A percentile compares a stretch with the other conserved stretches of the same genome.
phyloP scores from a whole-genome alignment of 2,888 invertebrate genomes.

The Exephanes ischioxanthus region DNA sequence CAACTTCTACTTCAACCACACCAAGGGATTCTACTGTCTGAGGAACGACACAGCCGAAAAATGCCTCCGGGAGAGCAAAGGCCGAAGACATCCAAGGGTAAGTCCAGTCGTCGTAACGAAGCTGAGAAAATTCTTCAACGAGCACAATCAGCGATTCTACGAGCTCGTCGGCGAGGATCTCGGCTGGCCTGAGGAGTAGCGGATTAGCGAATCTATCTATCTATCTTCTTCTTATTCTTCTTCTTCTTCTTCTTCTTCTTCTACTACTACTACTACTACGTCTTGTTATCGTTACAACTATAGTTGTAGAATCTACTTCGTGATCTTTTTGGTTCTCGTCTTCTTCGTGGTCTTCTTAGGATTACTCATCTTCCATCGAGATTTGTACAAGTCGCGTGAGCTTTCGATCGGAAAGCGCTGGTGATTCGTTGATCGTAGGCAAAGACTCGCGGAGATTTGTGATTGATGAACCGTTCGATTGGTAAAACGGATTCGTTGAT shows the following conservation, averaged over 20 bases:
- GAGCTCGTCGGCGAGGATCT: conserved; percentile 96
- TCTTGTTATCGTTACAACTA: conserved; percentile 44
- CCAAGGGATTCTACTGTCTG: conserved; percentile 98
- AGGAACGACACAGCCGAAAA: conserved; percentile 94
- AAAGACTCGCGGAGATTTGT: not conserved
- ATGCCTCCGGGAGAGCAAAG: conserved; percentile 93
- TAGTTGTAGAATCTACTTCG: conserved; percentile 45
- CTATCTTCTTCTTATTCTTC: conserved; percentile 43
- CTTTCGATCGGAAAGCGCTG: conserved; percentile 22
- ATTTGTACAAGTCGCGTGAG: conserved; percentile 35
- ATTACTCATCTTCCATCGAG: conserved; percentile 62
- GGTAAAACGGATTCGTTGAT: not conserved
- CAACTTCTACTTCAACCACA: conserved; percentile 98
- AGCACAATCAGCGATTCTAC: conserved; percentile 96
- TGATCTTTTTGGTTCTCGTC: conserved; percentile 47
- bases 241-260: conserved; percentile 45
- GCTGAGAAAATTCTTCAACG: conserved; percentile 94
- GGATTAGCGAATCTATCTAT: conserved; percentile 26
- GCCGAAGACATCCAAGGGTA: conserved; percentile 93
- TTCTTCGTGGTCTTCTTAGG: conserved; percentile 60
- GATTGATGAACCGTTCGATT: not conserved
- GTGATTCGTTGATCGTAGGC: too few relatives aligned
- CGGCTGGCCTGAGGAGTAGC: conserved; percentile 96
- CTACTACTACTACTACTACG: conserved; percentile 34
- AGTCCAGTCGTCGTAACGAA: conserved; percentile 92